Conservation (phyloP, 2,797 vertebrate genomes). For the Phoeniculus purpureus region DNA sequence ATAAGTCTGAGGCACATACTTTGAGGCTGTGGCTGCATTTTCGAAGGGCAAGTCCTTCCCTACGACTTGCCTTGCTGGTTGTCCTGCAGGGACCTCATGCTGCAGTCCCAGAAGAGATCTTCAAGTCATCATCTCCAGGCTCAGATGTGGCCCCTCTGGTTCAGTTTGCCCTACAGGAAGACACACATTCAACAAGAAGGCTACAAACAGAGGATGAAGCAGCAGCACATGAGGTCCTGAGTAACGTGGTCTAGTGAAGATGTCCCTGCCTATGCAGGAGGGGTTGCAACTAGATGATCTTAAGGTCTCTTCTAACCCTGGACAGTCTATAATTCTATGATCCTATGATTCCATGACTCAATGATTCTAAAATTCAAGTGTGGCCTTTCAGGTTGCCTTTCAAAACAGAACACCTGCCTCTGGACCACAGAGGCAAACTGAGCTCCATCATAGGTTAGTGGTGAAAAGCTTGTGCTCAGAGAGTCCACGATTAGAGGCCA, state of each 20-base stretch:
- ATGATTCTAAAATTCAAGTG: no score
- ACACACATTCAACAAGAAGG: not conserved
- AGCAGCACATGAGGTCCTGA: not conserved
- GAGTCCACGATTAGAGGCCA: not conserved
- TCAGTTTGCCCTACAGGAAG: not conserved
- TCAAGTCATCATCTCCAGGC: not conserved
- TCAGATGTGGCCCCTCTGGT: not conserved
- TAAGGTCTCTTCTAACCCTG: no score
- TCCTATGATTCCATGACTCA: no score
- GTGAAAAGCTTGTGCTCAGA: not conserved
- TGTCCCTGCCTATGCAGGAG: no score
- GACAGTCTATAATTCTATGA: no score
- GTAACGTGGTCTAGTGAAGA: no score
- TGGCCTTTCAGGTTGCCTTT: not conserved
- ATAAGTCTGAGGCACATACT: not conserved
- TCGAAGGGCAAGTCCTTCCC: not conserved
- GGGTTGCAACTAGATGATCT: no score
- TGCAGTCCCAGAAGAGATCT: not conserved
- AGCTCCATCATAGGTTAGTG: not conserved
- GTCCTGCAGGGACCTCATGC: not conserved
- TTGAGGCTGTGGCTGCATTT: not conserved
- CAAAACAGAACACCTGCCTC: not conserved
- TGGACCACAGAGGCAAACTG: not conserved
- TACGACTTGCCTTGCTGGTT: not conserved
- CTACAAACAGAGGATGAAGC: not conserved